Conservation (phyloP, 92 coral and sea anemone genomes). For the Anthopleura xanthogrammica region DNA sequence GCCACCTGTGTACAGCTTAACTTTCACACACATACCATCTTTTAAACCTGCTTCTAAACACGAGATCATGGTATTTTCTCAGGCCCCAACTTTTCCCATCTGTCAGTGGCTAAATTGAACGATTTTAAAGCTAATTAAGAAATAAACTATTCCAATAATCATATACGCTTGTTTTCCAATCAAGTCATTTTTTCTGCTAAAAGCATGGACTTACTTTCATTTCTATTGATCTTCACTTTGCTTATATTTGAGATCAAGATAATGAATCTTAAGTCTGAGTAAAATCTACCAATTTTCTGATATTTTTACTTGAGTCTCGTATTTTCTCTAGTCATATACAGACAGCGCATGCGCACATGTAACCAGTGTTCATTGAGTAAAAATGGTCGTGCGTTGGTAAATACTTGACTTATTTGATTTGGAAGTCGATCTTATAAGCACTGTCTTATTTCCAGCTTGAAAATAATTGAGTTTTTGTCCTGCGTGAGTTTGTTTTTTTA, state of each 20-base stretch:
- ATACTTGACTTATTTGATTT: not conserved
- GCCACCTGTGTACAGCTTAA: conserved; percentile 10
- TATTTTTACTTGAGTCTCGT: not conserved
- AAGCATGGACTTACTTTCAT: not conserved
- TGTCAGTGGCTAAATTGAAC: conserved; percentile 13
- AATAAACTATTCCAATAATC: not conserved
- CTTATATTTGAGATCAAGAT: too few species aligned
- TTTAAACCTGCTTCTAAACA: not conserved
- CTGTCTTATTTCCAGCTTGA: not conserved
- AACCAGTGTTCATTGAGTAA: not conserved
- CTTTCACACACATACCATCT: conserved; percentile 24
- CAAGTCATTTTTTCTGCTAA: not conserved
- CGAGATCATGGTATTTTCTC: not conserved
- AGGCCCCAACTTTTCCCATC: not conserved
- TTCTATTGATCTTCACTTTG: too few species aligned
- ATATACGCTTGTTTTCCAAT: not conserved
- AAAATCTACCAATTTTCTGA: not conserved
- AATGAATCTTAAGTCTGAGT: not conserved
- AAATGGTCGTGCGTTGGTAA: conserved; percentile 6
- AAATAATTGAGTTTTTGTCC: not conserved
- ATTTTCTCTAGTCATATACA: not conserved
- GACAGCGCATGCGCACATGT: not conserved
- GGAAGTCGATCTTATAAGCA: not conserved
- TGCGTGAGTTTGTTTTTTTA: not conserved
- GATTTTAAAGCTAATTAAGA: not conserved